Conservation (phyloP, 2,113 vertebrate species). For the Eclectus roratus region DNA sequence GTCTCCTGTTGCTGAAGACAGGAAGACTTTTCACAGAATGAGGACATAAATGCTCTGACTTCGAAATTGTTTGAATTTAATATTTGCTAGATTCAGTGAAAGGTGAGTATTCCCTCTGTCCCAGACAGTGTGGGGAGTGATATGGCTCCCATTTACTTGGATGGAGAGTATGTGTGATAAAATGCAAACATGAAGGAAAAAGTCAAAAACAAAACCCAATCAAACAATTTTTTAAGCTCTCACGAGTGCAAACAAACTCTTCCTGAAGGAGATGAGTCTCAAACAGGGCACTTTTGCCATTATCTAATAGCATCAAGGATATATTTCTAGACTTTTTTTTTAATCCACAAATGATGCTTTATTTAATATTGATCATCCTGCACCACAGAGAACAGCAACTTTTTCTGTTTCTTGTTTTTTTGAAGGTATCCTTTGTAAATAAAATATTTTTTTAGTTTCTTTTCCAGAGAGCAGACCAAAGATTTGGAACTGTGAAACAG, state of each 20-base stretch:
- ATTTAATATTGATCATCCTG: neutral
- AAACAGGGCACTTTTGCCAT: neutral
- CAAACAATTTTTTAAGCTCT: neutral
- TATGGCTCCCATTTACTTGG: neutral
- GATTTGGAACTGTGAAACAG: neutral
- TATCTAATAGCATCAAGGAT: neutral
- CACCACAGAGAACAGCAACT: neutral
- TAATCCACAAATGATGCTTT: neutral
- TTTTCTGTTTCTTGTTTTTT: neutral
- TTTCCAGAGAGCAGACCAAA: neutral
- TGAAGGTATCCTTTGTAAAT: neutral
- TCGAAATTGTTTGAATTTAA: neutral
- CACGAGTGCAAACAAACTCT: neutral
- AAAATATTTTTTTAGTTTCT: neutral
- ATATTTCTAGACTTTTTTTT: neutral
- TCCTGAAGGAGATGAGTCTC: neutral
- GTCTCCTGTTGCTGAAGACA: neutral
- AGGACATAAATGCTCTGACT: neutral
- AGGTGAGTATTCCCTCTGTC: neutral
- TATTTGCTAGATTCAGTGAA: neutral
- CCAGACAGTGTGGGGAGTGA: rapidly evolving
- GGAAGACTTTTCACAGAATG: neutral
- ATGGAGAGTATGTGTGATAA: neutral
- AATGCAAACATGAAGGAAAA: neutral
- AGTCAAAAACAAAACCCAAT: neutral